Percentiles rank a stretch among this genome's conserved stretches.
These are phyloP conservation scores for Bovichtus diacanthus DNA, from an alignment of 2,797 vertebrate species.

Conservation along the genomic window DNA sequence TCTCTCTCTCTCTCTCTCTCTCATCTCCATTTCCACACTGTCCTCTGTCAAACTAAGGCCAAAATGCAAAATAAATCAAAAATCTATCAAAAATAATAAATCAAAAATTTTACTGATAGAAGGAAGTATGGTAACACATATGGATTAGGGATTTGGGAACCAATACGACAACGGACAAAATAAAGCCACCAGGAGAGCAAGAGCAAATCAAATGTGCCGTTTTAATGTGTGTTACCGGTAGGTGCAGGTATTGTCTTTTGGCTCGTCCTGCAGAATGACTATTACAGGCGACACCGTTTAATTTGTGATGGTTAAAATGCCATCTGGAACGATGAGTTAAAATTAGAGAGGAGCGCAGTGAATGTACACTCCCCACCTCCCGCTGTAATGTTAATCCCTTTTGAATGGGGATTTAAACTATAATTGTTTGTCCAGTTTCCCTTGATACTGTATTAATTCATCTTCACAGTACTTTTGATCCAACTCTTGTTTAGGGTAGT, in stretches of 20 bases:
- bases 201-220: background rate
- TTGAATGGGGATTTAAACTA: background rate
- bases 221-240: background rate
- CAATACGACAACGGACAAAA: background rate
- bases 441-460: background rate
- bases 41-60: too few species aligned
- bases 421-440: background rate
- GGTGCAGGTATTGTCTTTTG: background rate
- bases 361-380: background rate
- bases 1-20: too few species aligned
- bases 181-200: background rate
- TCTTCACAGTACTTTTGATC: background rate
- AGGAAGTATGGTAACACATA: too few species aligned
- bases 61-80: too few species aligned
- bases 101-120: too few species aligned
- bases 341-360: background rate
- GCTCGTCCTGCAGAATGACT: background rate
- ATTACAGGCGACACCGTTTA: background rate
- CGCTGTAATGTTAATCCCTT: background rate
- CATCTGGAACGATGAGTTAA: background rate
- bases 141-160: background rate
- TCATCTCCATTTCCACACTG: too few species aligned
- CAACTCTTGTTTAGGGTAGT: background rate
- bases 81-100: too few species aligned
- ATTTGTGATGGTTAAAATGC: background rate